Evolutionary conservation across 2,888 invertebrate genomes (phyloP).

Genomic region (Maniola hyperantus): DNA sequence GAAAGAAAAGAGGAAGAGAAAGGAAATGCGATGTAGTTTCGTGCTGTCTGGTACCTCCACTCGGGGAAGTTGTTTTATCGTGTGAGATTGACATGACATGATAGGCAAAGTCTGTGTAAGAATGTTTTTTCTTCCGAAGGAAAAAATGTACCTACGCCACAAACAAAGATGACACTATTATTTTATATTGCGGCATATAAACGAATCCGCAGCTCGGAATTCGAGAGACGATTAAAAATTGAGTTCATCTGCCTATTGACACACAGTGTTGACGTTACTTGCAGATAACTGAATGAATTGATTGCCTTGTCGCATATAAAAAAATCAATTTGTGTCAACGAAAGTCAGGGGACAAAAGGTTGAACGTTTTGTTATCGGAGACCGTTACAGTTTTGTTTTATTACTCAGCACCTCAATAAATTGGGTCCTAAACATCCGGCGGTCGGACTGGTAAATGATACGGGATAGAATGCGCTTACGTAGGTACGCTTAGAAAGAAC

Average conservation of each 20-base stretch:
- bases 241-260: conserved; percentile 39
- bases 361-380: conserved; percentile 57
- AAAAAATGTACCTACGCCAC: neutral
- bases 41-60: too few relatives aligned
- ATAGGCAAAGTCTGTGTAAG: too few relatives aligned
- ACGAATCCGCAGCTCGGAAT: conserved; percentile 36
- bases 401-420: conserved; percentile 43
- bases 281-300: conserved; percentile 65
- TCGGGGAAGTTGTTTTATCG: too few relatives aligned
- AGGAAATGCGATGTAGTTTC: too few relatives aligned
- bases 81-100: too few relatives aligned
- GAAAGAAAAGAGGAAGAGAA: too few relatives aligned
- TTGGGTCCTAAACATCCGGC: conserved; percentile 42
- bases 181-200: conserved; percentile 18
- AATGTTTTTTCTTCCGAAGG: too few relatives aligned
- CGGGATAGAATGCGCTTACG: conserved; percentile 19
- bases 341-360: conserved; percentile 53
- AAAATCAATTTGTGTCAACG: conserved; percentile 78
- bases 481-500: neutral
- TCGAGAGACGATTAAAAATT: conserved; percentile 39
- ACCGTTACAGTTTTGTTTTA: conserved; percentile 45
- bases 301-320: conserved; percentile 62
- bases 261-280: conserved; percentile 60
- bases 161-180: conserved; percentile 20
- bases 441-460: conserved; percentile 16